A percentile compares a stretch with the other conserved stretches of the same genome.
Evolutionary conservation across 2,888 invertebrate genomes (phyloP).

Genomic region (Cancer borealis): DNA sequence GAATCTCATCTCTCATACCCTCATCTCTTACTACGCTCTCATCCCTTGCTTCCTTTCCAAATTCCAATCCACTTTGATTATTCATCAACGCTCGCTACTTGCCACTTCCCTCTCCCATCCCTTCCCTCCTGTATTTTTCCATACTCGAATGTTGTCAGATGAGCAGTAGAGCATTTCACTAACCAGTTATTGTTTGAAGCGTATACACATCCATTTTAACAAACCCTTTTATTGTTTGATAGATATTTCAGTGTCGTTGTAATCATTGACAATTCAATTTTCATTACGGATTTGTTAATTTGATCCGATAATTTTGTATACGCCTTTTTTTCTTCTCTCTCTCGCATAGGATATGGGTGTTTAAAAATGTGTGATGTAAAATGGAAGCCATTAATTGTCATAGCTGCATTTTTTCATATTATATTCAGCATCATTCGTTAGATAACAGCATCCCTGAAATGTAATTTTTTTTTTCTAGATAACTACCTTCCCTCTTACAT

Average conservation of each 20-base stretch:
- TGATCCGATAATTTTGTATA: background rate
- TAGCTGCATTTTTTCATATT: too few species aligned
- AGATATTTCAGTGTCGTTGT: background rate
- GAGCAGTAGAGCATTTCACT: background rate
- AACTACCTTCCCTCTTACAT: too few species aligned
- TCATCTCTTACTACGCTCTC: too few species aligned
- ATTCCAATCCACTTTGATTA: too few species aligned
- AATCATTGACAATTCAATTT: background rate
- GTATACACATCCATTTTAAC: background rate
- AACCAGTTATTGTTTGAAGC: background rate
- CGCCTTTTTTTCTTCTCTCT: background rate
- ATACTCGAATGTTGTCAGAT: background rate
- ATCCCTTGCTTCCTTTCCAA: too few species aligned
- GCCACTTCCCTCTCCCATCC: background rate
- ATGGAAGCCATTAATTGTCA: too few species aligned
- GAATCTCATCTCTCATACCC: too few species aligned
- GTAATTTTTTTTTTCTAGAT: too few species aligned
- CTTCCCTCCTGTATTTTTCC: background rate
- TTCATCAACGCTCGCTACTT: too few species aligned
- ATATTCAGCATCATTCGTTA: too few species aligned
- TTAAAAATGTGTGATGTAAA: background rate
- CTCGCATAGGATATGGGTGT: background rate
- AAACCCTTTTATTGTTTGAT: background rate
- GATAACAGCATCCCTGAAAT: too few species aligned
- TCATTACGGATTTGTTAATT: background rate